Evolutionary conservation across 2,888 invertebrate genomes (phyloP).

Genomic region (Leptopterna dolabrata): DNA sequence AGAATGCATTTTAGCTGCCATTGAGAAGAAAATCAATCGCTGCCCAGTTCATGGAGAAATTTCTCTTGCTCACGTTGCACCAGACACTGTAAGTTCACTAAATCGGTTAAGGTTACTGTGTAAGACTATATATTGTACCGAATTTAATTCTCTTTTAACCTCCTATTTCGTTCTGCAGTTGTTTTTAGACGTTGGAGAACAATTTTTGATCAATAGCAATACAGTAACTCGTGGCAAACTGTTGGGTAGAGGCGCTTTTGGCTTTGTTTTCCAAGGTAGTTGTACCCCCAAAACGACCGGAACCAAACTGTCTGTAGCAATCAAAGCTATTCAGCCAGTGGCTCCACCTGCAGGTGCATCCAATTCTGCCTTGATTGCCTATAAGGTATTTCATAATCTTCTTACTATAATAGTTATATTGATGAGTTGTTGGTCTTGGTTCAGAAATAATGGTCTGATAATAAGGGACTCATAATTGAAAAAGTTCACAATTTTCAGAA

Average conservation of each 20-base stretch:
- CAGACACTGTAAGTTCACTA: slow-evolving; percentile 79
- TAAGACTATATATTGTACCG: background rate
- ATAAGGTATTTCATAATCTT: slow-evolving; percentile 66
- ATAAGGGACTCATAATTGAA: background rate
- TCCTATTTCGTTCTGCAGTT: slow-evolving; percentile 68
- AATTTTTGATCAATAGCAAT: slow-evolving; percentile 83
- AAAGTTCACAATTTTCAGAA: slow-evolving; percentile 68
- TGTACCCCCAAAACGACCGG: slow-evolving; percentile 73
- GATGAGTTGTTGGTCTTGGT: too few species aligned
- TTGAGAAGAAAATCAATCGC: slow-evolving; percentile 73
- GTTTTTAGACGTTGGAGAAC: slow-evolving; percentile 88
- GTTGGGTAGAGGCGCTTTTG: slow-evolving; percentile 97
- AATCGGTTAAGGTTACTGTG: background rate
- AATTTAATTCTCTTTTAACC: background rate
- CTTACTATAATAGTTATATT: too few species aligned
- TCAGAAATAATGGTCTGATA: background rate
- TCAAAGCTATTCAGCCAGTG: slow-evolving; percentile 96
- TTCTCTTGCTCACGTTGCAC: slow-evolving; percentile 84
- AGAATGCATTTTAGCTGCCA: slow-evolving; percentile 92
- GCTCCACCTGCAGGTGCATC: slow-evolving; percentile 81
- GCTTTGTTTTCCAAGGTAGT: slow-evolving; percentile 90
- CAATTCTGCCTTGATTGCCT: slow-evolving; percentile 74
- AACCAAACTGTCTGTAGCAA: slow-evolving; percentile 80
- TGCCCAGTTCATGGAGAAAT: slow-evolving; percentile 86
- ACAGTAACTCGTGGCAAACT: slow-evolving; percentile 81